Evolutionary conservation across 2,113 vertebrate genomes (phyloP).

Genomic region (Glaucomys volans): DNA sequence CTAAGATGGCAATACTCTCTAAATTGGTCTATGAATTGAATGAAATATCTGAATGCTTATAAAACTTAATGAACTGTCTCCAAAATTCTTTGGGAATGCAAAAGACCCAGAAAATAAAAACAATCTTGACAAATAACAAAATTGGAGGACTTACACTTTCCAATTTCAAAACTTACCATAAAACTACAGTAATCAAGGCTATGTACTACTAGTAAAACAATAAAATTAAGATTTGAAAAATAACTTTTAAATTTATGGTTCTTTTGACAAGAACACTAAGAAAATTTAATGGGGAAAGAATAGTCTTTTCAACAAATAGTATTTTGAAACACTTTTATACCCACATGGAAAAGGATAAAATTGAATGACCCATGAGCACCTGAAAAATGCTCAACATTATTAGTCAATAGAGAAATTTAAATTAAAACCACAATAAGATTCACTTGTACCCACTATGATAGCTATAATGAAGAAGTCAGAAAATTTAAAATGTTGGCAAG

Average conservation of each 20-base stretch:
- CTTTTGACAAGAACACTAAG: neutral
- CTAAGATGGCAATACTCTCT: neutral
- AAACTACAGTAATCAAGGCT: neutral
- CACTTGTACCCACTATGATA: neutral
- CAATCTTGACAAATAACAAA: neutral
- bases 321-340: neutral
- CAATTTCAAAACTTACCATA: neutral
- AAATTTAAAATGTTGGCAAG: neutral
- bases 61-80: constrained; percentile 21
- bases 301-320: too few species aligned
- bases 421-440: neutral
- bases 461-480: neutral
- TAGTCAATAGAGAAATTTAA: neutral
- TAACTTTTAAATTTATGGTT: neutral
- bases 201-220: neutral
- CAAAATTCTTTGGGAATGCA: neutral
- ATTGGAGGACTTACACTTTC: neutral
- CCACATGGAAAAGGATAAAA: constrained; percentile 23
- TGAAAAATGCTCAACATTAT: neutral
- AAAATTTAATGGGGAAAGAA: neutral
- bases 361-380: neutral
- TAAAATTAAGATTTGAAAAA: neutral
- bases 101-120: constrained; percentile 15
- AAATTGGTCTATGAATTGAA: constrained; percentile 5
- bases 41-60: neutral